Evolutionary conservation across 2,113 vertebrate genomes (phyloP).

Genomic region (Clarias macrocephalus): DNA sequence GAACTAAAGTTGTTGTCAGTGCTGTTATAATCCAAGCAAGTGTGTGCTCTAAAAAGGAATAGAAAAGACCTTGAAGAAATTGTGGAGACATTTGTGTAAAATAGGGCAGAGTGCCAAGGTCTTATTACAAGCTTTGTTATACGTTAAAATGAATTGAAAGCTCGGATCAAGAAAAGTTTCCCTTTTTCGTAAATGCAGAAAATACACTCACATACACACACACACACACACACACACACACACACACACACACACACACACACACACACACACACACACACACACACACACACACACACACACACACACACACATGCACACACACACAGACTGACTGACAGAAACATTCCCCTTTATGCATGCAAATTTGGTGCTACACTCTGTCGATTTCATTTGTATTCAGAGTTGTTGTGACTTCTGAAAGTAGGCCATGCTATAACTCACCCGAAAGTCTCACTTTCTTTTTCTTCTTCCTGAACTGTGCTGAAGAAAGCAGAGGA

Average conservation of each 20-base stretch:
- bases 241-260: no score
- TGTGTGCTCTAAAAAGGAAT: background rate
- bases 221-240: background rate
- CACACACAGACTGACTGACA: slow-evolving; percentile 16
- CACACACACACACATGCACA: background rate
- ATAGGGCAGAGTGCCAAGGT: background rate
- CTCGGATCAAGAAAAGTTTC: background rate
- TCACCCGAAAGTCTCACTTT: slow-evolving; percentile 26
- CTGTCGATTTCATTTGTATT: slow-evolving; percentile 43
- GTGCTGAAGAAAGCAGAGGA: slow-evolving; percentile 3
- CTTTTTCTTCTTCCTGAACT: background rate
- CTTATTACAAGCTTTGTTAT: background rate
- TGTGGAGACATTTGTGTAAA: background rate
- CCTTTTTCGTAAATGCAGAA: background rate
- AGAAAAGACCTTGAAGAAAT: background rate
- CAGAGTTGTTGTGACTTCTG: slow-evolving; percentile 29
- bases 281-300: no score
- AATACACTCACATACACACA: background rate
- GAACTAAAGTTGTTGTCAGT: background rate
- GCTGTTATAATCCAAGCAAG: background rate
- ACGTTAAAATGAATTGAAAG: background rate
- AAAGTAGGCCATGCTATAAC: slow-evolving; percentile 48
- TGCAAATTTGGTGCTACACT: slow-evolving; percentile 29
- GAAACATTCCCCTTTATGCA: slow-evolving; percentile 14
- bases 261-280: no score